Conservation (phyloP, 2,113 vertebrate species). For the Odontesthes bonariensis region DNA sequence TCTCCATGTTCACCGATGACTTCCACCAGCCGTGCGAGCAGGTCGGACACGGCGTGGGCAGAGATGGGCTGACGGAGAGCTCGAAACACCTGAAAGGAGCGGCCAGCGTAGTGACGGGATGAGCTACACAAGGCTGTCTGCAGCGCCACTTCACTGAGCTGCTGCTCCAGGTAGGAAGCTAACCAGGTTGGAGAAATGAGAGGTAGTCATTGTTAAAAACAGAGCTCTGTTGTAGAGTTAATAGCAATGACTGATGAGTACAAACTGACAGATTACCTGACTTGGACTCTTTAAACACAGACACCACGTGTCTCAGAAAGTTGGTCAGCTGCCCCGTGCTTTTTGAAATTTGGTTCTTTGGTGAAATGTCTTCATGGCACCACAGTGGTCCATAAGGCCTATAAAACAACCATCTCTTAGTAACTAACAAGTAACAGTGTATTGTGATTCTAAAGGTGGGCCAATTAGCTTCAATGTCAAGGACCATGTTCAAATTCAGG, state of each 20-base stretch:
- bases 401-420: conserved; percentile 58
- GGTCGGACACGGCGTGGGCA: conserved; percentile 90
- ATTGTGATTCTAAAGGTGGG: background rate
- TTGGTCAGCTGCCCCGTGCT: conserved; percentile 94
- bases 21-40: conserved; percentile 93
- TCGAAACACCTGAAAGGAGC: conserved; percentile 97
- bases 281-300: conserved; percentile 96
- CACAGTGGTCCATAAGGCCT: conserved; percentile 95
- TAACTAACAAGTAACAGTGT: conserved; percentile 1
- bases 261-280: conserved; percentile 85
- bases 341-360: conserved; percentile 95
- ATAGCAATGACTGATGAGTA: background rate
- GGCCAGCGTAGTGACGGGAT: conserved; percentile 94
- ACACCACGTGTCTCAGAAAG: conserved; percentile 93
- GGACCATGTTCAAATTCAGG: background rate
- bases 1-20: conserved; percentile 93
- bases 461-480: background rate
- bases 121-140: conserved; percentile 97
- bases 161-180: conserved; percentile 96
- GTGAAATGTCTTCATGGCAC: conserved; percentile 98
- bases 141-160: conserved; percentile 93
- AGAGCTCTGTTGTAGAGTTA: background rate
- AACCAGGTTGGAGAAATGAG: background rate
- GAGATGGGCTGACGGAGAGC: conserved; percentile 93
- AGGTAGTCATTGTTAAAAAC: background rate